Evolutionary conservation across 2,888 invertebrate species (phyloP).

Genomic region (Frankliniella intonsa): DNA sequence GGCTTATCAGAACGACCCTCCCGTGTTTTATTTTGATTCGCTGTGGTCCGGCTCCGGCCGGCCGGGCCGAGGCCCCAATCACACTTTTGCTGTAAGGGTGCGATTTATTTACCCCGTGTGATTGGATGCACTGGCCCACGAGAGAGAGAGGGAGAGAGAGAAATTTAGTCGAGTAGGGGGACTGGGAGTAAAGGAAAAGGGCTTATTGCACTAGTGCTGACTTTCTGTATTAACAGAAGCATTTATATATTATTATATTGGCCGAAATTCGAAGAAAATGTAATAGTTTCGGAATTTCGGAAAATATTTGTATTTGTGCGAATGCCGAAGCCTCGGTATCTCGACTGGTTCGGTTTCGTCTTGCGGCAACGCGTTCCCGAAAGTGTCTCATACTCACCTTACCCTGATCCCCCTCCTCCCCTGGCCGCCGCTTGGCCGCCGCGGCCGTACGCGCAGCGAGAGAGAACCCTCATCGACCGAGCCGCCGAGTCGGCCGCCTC

Average conservation of each 20-base stretch:
- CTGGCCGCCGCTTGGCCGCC: not conserved
- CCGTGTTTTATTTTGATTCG: not conserved
- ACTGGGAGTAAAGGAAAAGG: not conserved
- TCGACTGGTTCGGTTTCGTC: no score
- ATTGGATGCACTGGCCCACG: not conserved
- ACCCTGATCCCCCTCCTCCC: not conserved
- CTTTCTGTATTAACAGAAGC: no score
- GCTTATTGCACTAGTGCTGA: no score
- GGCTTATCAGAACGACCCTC: not conserved
- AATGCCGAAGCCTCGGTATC: no score
- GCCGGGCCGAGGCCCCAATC: constrained; percentile 2
- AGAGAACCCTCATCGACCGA: not conserved
- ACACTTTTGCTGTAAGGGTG: not conserved
- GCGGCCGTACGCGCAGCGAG: not conserved
- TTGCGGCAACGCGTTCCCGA: no score
- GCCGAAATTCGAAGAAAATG: no score
- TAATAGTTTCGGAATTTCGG: no score
- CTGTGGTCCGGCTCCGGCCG: not conserved
- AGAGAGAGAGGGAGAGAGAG: not conserved
- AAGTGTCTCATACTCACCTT: not conserved
- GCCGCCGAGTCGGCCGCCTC: not conserved
- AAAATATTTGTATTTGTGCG: no score
- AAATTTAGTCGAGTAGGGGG: not conserved
- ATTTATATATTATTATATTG: no score
- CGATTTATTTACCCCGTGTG: not conserved